A percentile compares a stretch with the other conserved stretches of the same genome.
Evolutionary conservation across 2,797 vertebrate genomes (phyloP).

Genomic region (Pipistrellus nathusii): DNA sequence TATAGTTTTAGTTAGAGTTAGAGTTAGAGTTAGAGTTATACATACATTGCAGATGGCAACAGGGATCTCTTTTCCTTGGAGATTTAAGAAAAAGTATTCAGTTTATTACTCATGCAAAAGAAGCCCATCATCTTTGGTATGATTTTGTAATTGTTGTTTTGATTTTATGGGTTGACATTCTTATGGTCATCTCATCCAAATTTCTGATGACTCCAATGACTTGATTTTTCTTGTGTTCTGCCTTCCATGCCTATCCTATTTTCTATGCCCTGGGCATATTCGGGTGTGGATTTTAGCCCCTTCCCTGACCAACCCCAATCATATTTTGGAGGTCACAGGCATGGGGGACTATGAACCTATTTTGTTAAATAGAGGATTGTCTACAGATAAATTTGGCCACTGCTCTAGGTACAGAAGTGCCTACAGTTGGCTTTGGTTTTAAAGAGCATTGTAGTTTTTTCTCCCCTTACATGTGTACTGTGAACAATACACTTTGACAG

Average conservation of each 20-base stretch:
- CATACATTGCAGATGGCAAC: neutral
- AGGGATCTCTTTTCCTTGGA: neutral
- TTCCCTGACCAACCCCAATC: neutral
- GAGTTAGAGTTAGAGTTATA: no score
- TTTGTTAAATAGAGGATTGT: conserved; percentile 36
- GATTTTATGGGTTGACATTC: neutral
- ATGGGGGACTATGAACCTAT: neutral
- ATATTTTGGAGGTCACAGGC: neutral
- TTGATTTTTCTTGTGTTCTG: neutral
- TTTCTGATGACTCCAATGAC: neutral
- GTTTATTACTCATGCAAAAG: neutral
- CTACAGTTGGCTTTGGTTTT: neutral
- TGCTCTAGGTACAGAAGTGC: neutral
- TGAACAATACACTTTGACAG: neutral
- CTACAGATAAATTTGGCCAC: neutral
- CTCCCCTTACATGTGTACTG: neutral
- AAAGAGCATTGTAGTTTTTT: neutral
- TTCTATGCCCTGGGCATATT: neutral
- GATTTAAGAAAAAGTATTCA: neutral
- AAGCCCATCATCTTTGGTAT: neutral
- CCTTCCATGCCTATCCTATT: neutral
- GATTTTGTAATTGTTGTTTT: neutral
- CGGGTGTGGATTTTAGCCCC: neutral
- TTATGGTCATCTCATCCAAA: neutral
- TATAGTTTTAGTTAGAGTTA: no score